Percentiles rank a stretch among this genome's conserved stretches.
phyloP scores from a whole-genome alignment of 2,113 vertebrate species.

The Butastur rufipennis region DNA sequence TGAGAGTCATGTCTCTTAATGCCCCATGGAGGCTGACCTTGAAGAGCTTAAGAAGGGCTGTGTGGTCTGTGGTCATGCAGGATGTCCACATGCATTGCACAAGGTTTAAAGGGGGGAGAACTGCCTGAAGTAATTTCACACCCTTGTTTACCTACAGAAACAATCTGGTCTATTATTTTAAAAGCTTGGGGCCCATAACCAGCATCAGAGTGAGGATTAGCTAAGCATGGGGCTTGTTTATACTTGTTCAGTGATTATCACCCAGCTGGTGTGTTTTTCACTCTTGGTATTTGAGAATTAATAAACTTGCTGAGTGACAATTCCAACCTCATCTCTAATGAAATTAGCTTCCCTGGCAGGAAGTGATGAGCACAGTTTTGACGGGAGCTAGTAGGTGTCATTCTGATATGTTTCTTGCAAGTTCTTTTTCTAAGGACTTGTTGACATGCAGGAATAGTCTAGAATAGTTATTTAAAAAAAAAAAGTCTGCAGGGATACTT shows the following conservation, averaged over 20 bases:
- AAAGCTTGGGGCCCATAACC: background rate
- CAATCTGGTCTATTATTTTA: background rate
- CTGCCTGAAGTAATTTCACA: background rate
- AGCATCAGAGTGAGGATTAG: background rate
- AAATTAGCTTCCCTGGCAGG: constrained; percentile 21
- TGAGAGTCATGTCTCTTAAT: background rate
- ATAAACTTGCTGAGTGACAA: constrained; percentile 54
- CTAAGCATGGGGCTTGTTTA: constrained; percentile 2
- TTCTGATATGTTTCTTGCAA: background rate
- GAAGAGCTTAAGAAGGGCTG: background rate
- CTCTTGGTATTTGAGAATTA: constrained; percentile 45
- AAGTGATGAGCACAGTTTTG: constrained; percentile 23
- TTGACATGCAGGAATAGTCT: background rate
- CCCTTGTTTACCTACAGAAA: background rate
- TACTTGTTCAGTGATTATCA: background rate
- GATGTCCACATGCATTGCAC: background rate
- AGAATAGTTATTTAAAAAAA: background rate
- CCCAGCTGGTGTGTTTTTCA: constrained; percentile 20
- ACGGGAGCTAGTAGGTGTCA: constrained; percentile 18
- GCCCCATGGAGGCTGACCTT: rapidly evolving
- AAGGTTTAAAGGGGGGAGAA: background rate
- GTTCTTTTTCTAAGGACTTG: background rate
- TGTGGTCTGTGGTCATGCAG: background rate
- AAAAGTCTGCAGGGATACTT: background rate
- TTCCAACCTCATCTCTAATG: constrained; percentile 17